Evolutionary conservation across 2,113 vertebrate genomes (phyloP), one percentile per base, ranked within the genome.

Genomic region (Dipodomys stephensi): DNA sequence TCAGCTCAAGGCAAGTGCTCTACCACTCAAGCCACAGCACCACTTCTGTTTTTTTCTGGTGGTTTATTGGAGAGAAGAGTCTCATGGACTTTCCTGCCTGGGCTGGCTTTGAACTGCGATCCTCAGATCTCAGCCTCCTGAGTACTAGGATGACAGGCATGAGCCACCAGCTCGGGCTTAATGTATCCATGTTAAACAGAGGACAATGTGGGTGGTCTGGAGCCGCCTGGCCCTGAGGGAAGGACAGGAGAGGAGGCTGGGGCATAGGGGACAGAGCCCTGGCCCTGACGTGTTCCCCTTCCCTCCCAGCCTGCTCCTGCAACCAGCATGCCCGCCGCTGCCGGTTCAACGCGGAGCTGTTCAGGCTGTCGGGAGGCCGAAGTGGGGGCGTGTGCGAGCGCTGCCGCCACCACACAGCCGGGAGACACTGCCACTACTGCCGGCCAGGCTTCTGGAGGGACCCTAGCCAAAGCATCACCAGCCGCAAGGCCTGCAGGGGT

Each of bases 351-450:
- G 98, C 99, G 89, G 98, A 99, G 92, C 96, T 99, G 62, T 99
- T 99, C 81, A 97, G 99, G 97, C 98, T 99, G 94, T 99, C 99
- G 0, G 99, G 99, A 0, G 98, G 99, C 22, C 98, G 65, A 25
- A 99, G 99, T 0, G 99, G 99, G 25, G 99, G 99, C 0, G 97
- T 99, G 35, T 99, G 99, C 84, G 98, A 99, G 97, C 98, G 99
- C 92, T 99, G 99, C 93, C 98, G 98, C 11, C 99, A 99, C 97
- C 98, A 99, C 98, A 99, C 98, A 0, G 98, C 98, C 0, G 99
- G 99, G 20, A 98, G 98, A 65, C 99, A 99, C 97, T 99, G 99
- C 95, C 99, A 99, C 97, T 99, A 99, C 97, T 99, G 99, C 97
- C 98, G 98, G 96, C 98, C 97, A 0, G 99, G 99, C 78, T 99